These are phyloP conservation scores for Nyctereutes procyonoides DNA, from an alignment of 2,113 vertebrate species.

Conservation along the genomic window DNA sequence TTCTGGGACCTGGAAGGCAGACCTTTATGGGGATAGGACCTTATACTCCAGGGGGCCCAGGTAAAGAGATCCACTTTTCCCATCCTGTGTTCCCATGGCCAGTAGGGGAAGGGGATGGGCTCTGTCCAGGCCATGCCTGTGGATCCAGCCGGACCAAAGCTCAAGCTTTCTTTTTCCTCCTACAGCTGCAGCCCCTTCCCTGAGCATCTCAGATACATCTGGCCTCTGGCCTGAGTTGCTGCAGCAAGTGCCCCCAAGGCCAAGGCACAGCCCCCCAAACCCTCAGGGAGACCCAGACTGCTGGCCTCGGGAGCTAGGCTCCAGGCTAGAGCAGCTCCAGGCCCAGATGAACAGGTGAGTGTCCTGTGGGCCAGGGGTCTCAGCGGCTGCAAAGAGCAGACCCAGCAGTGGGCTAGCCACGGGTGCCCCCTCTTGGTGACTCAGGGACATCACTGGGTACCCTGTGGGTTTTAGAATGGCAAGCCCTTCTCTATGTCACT, in stretches of 20 bases:
- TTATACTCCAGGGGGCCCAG: constrained; percentile 84
- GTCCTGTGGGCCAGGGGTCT: not conserved
- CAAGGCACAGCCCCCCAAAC: constrained; percentile 67
- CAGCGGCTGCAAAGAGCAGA: not conserved
- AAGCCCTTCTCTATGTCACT: not conserved
- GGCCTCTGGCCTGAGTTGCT: constrained; percentile 92
- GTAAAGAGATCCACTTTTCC: constrained; percentile 69
- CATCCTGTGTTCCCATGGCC: not conserved
- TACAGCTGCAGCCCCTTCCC: constrained; percentile 62
- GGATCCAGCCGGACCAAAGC: not conserved
- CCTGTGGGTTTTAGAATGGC: not conserved
- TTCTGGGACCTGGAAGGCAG: constrained; percentile 78
- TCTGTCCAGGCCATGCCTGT: not conserved
- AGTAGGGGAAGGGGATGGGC: not conserved
- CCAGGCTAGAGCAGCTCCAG: constrained; percentile 94
- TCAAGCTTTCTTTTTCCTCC: not conserved
- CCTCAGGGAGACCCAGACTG: constrained; percentile 79
- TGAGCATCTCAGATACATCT: constrained; percentile 89
- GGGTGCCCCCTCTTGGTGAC: constrained; percentile 24
- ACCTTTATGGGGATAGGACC: constrained; percentile 73
- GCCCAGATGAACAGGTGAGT: constrained; percentile 94
- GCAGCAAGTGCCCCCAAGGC: constrained; percentile 75
- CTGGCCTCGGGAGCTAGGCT: constrained; percentile 90
- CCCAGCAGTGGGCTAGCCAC: not conserved
- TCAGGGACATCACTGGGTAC: not conserved